These are phyloP conservation scores for Sebastes cheni DNA, from an alignment of 2,797 vertebrate genomes.

Conservation along the genomic window DNA sequence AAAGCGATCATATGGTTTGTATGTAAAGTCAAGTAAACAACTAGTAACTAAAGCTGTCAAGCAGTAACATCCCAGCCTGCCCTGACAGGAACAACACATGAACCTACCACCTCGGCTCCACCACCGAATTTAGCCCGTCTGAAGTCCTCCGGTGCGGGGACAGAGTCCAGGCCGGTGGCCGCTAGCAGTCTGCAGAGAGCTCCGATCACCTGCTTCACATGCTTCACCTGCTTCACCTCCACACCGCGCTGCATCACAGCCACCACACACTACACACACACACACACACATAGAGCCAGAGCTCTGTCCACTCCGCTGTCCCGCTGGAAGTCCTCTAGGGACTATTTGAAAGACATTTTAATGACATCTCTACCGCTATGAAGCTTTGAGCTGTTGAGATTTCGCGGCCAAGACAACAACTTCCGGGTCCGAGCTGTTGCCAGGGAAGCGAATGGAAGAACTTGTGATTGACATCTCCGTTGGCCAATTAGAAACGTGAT, in stretches of 20 bases:
- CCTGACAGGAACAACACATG: background rate
- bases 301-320: accelerated
- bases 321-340: too few relatives aligned
- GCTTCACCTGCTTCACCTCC: slow-evolving; percentile 73
- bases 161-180: slow-evolving; percentile 56
- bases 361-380: background rate
- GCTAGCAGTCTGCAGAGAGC: slow-evolving; percentile 72
- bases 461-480: background rate
- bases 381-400: background rate
- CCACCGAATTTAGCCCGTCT: slow-evolving; percentile 81
- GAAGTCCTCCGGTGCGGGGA: slow-evolving; percentile 79
- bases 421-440: slow-evolving; percentile 51
- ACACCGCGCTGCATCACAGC: slow-evolving; percentile 43
- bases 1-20: background rate
- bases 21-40: background rate
- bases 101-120: slow-evolving; percentile 70
- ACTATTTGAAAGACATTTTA: background rate
- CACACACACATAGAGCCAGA: accelerated
- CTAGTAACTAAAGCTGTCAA: background rate
- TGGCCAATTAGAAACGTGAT: slow-evolving; percentile 18
- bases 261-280: too few relatives aligned
- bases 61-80: too few relatives aligned
- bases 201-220: slow-evolving; percentile 77
- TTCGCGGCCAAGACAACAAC: slow-evolving; percentile 17
- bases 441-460: slow-evolving; percentile 7